Evolutionary conservation across 2,888 invertebrate genomes (phyloP), one percentile per base, ranked within the genome.

Genomic region (Frankliniella intonsa): DNA sequence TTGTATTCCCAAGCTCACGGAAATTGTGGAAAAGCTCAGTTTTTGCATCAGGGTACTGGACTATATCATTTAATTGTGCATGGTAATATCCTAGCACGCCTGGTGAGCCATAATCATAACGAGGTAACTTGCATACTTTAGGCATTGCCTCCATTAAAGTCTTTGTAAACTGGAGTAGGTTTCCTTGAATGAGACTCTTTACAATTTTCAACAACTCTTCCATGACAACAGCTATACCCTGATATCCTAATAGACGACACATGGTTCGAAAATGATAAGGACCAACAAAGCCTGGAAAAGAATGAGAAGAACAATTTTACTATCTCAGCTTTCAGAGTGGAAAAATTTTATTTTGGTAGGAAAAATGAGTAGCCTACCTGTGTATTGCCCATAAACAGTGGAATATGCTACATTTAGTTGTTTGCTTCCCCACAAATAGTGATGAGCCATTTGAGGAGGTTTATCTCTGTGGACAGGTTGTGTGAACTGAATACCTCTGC

Each of bases 171-270:
- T 97, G 97, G 84, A 96, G 90, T 82, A 98, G 90, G 69, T 95
- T 95, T 38, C 97, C 97, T 88, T 97, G 97, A 85, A 98, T 93
- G 82, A 98, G 89, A 2, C 95, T 95, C 85, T 97, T 94, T 0
- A 98, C 97, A 84, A 98, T 96, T 87, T 98, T 98, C 80, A 99
- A 90, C 81, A 99, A 91, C 87, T 99, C 99, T 85, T 97, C 95
- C 90, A 98, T 97, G 80, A 99, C 97, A 25, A 99, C 97, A 0
- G 98, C 98, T 84, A 99, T 98, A 9, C 99, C 99, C 89, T 98
- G 98, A 89, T 99, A 99, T 80, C 99, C 98, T 69, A 99, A 91
- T n/a, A 99, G 90, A 14, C 96, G 94, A 84, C 97, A 97, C 89
- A 99, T 94, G 0, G 96, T 95, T 88, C 97, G 94, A 84, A 98